These are phyloP conservation scores for Eleutherodactylus coqui DNA, from an alignment of 2,797 vertebrate species.

Conservation along the genomic window DNA sequence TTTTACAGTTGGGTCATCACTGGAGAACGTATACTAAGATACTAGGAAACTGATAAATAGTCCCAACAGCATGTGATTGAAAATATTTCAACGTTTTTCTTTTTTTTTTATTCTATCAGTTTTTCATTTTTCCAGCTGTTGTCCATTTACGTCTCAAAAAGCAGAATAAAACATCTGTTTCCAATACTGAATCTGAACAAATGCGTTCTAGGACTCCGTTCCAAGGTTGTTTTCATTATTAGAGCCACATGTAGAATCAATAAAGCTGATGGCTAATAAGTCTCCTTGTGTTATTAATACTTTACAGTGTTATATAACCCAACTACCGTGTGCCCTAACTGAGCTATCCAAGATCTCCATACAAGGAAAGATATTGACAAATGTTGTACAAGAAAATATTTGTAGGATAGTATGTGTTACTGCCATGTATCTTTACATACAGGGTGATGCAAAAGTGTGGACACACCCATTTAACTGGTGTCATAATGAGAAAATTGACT, in stretches of 20 bases:
- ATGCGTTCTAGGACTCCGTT: constrained; percentile 14
- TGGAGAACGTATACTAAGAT: not conserved
- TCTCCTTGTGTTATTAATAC: constrained; percentile 14
- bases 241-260: constrained; percentile 9
- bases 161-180: constrained; percentile 32
- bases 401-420: no score
- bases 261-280: not conserved
- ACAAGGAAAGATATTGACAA: no score
- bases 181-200: constrained; percentile 1
- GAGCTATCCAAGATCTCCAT: not conserved
- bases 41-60: not conserved
- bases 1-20: not conserved
- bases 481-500: no score
- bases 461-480: no score
- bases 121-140: constrained; percentile 22
- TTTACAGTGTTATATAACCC: constrained; percentile 22
- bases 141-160: not conserved
- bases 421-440: no score
- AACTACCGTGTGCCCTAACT: not conserved
- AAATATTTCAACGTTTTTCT: not conserved
- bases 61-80: not conserved
- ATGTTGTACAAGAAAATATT: no score
- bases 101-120: not conserved
- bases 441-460: no score
- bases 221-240: constrained; percentile 17